A percentile compares a stretch with the other conserved stretches of the same genome.
Conservation (phyloP, 2,888 invertebrate species). For the Alloplasta piceator region DNA sequence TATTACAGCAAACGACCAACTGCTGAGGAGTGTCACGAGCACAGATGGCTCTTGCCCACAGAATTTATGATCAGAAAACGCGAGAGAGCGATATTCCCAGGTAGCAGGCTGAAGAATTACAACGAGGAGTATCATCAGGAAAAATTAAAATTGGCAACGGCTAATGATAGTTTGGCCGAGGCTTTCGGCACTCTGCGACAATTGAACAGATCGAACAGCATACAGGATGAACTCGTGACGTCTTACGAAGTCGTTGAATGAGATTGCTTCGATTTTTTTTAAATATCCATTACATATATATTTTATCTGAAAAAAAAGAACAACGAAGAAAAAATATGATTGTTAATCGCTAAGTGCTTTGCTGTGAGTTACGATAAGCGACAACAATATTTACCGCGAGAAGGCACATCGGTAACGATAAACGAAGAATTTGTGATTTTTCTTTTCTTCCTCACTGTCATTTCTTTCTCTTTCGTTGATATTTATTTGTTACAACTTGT, state of each 20-base stretch:
- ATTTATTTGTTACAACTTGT: constrained; percentile 80
- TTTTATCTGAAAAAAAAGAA: constrained; percentile 59
- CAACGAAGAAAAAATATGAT: constrained; percentile 4
- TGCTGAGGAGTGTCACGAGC: constrained; percentile 97
- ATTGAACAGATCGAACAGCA: constrained; percentile 91
- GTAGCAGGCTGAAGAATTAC: constrained; percentile 92
- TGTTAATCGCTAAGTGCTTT: constrained; percentile 13
- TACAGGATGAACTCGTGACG: constrained; percentile 92
- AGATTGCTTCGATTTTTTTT: constrained; percentile 56
- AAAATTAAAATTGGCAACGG: constrained; percentile 87
- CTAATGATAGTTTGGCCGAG: constrained; percentile 85
- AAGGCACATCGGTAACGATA: constrained; percentile 57
- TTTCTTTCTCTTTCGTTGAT: constrained; percentile 77
- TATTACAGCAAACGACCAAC: constrained; percentile 93
- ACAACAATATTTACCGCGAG: constrained; percentile 33
- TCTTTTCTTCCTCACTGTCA: constrained; percentile 39
- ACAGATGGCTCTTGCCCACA: constrained; percentile 96
- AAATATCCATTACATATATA: constrained; percentile 77
- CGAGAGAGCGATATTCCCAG: constrained; percentile 93
- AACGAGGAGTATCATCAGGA: constrained; percentile 91
- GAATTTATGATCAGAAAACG: constrained; percentile 97
- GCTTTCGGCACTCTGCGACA: constrained; percentile 86
- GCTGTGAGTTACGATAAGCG: constrained; percentile 38
- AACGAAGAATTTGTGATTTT: constrained; percentile 71
- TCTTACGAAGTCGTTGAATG: constrained; percentile 78